These are phyloP conservation scores for Xiphophorus hellerii DNA, from an alignment of 2,113 vertebrate species.

Conservation along the genomic window DNA sequence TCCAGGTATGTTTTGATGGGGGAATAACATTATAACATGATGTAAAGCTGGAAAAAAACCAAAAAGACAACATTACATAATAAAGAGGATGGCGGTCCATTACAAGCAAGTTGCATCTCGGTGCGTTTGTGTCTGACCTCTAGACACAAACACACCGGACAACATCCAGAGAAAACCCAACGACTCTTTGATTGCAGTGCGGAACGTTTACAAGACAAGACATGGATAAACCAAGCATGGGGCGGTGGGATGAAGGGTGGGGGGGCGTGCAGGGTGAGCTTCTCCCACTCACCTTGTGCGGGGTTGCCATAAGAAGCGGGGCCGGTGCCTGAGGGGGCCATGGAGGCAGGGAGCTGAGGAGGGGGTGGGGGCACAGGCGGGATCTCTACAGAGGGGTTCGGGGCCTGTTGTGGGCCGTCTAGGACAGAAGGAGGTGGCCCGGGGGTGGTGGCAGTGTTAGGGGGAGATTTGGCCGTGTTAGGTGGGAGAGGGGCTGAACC, in stretches of 20 bases:
- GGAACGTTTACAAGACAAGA: too few relatives aligned
- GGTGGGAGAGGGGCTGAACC: conserved; percentile 84
- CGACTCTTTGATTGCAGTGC: too few relatives aligned
- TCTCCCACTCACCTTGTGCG: conserved; percentile 90
- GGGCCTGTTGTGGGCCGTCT: conserved; percentile 75
- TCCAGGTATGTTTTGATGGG: too few relatives aligned
- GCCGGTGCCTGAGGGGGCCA: conserved; percentile 88
- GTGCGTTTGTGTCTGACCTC: too few relatives aligned
- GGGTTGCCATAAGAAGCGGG: conserved; percentile 88
- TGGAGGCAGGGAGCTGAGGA: conserved; percentile 88
- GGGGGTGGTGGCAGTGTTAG: conserved; percentile 78
- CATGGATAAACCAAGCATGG: background rate
- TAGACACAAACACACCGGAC: too few relatives aligned
- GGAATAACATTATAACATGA: too few relatives aligned
- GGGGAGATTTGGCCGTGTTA: conserved; percentile 80
- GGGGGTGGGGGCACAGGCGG: conserved; percentile 91
- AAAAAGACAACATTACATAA: too few relatives aligned
- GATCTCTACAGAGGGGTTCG: conserved; percentile 81
- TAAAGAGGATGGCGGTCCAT: too few relatives aligned
- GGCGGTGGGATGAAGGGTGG: conserved; percentile 22
- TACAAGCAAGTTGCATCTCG: too few relatives aligned
- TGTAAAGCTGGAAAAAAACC: too few relatives aligned
- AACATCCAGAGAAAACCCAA: too few relatives aligned
- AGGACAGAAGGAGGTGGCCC: conserved; percentile 73
- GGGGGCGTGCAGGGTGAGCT: conserved; percentile 15